These are phyloP conservation scores for Ormia ochracea DNA, from an alignment of 2,888 invertebrate species.

Conservation along the genomic window DNA sequence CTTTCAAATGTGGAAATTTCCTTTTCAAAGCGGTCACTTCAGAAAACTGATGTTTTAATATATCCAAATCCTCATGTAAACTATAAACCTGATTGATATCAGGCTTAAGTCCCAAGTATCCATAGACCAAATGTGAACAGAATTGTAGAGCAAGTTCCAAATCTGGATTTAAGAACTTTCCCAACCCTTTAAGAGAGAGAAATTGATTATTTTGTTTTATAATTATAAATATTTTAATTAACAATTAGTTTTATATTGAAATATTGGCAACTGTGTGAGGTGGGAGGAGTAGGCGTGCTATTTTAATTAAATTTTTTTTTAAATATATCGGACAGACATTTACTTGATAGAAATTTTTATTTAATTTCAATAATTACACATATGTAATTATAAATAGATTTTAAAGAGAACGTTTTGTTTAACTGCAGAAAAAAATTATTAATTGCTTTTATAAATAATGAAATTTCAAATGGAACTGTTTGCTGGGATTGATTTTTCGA, in stretches of 20 bases:
- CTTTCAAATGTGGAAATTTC: constrained; percentile 83
- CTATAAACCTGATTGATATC: constrained; percentile 84
- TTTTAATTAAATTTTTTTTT: neutral
- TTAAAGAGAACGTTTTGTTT: constrained; percentile 30
- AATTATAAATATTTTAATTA: neutral
- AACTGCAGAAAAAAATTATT: constrained; percentile 24
- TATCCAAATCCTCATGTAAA: constrained; percentile 84
- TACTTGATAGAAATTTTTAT: neutral
- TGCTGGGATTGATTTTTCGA: no score
- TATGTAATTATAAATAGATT: constrained; percentile 28
- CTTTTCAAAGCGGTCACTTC: constrained; percentile 84
- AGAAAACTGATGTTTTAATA: constrained; percentile 84
- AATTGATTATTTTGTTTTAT: neutral
- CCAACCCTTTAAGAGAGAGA: constrained; percentile 80
- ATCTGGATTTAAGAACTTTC: constrained; percentile 85
- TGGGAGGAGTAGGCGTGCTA: neutral
- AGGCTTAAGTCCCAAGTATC: constrained; percentile 84
- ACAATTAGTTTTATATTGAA: neutral
- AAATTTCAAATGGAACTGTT: no score
- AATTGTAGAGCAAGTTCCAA: constrained; percentile 85
- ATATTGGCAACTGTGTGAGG: neutral
- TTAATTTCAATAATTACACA: constrained; percentile 30
- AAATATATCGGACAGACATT: neutral
- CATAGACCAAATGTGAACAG: constrained; percentile 89
- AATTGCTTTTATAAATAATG: no score